Evolutionary conservation across 2,113 vertebrate genomes (phyloP).

Genomic region (Callorhinus ursinus): DNA sequence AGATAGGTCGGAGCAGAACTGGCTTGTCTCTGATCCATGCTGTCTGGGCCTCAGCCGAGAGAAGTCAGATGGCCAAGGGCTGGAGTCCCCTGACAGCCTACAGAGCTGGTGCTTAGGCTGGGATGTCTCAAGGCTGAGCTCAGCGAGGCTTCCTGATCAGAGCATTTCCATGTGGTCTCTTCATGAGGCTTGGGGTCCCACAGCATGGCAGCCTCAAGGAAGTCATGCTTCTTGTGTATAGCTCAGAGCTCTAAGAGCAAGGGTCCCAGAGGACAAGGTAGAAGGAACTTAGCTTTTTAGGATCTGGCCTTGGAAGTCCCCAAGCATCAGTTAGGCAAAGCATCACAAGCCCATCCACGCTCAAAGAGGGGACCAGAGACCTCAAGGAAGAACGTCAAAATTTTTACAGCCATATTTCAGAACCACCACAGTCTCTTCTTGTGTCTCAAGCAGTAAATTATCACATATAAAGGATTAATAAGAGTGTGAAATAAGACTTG

Average conservation of each 20-base stretch:
- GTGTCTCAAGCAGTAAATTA: background rate
- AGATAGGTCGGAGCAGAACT: background rate
- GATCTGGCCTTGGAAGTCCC: background rate
- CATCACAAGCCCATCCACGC: background rate
- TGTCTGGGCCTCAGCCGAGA: background rate
- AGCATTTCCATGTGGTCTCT: background rate
- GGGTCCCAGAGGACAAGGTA: background rate
- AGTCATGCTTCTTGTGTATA: background rate
- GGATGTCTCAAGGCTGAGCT: background rate
- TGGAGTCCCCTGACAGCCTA: background rate
- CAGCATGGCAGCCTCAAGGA: background rate
- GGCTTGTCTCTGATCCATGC: background rate
- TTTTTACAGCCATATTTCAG: background rate
- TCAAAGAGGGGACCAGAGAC: background rate
- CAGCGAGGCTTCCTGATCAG: too few relatives aligned
- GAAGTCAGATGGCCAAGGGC: conserved; percentile 28
- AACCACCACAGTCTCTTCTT: background rate
- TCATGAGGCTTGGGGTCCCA: background rate
- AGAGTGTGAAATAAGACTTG: background rate
- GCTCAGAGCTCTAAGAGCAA: background rate
- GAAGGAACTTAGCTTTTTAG: background rate
- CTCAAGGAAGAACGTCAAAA: background rate
- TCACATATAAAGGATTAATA: background rate
- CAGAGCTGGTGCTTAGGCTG: background rate
- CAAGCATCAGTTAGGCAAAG: background rate